Percentiles rank a stretch among this genome's conserved stretches.
phyloP scores from a whole-genome alignment of 2,888 invertebrate genomes.

The Eurytoma californica region DNA sequence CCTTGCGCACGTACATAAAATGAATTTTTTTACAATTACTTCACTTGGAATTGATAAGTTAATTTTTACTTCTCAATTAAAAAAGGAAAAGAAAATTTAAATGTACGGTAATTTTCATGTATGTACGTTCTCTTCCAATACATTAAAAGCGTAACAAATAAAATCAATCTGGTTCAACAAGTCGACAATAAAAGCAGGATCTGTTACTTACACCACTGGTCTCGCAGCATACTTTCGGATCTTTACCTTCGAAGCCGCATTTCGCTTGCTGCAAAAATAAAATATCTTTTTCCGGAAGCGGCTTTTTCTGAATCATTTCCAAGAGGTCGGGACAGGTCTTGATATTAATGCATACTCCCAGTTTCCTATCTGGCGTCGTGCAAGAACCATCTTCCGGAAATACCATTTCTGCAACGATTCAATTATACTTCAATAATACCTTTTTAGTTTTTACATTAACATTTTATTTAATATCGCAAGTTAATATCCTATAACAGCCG shows the following conservation, averaged over 20 bases:
- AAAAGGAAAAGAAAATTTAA: too few species aligned
- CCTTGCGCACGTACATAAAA: too few species aligned
- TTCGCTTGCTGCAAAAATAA: conserved; percentile 80
- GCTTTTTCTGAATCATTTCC: conserved; percentile 72
- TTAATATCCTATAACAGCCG: too few species aligned
- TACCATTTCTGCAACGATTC: conserved; percentile 24
- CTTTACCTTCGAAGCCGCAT: conserved; percentile 80
- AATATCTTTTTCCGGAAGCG: conserved; percentile 72
- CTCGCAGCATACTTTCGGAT: conserved; percentile 80
- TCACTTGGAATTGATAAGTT: too few species aligned
- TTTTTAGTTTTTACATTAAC: not conserved
- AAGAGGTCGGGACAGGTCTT: conserved; percentile 74
- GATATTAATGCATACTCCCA: conserved; percentile 76
- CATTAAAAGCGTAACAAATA: too few species aligned
- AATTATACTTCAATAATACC: not conserved
- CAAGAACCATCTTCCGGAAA: conserved; percentile 22
- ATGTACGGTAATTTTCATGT: too few species aligned
- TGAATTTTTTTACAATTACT: too few species aligned
- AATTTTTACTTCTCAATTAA: too few species aligned
- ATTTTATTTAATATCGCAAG: too few species aligned
- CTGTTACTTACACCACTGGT: not conserved
- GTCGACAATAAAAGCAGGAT: not conserved
- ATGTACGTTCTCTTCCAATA: too few species aligned
- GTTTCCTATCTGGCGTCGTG: conserved; percentile 71
- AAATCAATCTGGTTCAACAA: too few species aligned